These are phyloP conservation scores for Hycleus cichorii DNA, from an alignment of 1,140 invertebrate genomes.

Conservation along the genomic window DNA sequence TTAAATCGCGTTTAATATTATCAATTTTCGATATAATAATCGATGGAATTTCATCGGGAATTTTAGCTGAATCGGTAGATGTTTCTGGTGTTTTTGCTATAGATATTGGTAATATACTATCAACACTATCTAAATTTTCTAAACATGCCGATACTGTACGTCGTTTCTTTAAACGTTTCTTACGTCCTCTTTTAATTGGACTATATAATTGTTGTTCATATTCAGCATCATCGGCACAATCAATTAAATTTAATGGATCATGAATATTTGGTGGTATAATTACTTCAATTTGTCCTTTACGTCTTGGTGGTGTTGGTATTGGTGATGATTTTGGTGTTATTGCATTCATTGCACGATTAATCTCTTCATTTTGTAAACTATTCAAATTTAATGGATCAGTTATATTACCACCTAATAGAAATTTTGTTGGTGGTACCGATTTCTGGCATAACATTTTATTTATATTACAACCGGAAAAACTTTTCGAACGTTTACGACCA, in stretches of 20 bases:
- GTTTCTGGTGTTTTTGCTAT: constrained; percentile 38
- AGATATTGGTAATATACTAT: constrained; percentile 19
- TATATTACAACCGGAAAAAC: constrained; percentile 42
- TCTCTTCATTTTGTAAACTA: constrained; percentile 82
- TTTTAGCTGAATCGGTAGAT: constrained; percentile 35
- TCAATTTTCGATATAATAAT: constrained; percentile 16
- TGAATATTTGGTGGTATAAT: constrained; percentile 87
- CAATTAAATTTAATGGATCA: constrained; percentile 82
- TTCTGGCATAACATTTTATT: constrained; percentile 55
- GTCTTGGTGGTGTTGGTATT: constrained; percentile 74
- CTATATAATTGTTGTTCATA: constrained; percentile 66
- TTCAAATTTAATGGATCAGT: constrained; percentile 91
- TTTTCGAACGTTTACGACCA: constrained; percentile 47
- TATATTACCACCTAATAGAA: constrained; percentile 90
- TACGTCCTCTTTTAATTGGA: constrained; percentile 54
- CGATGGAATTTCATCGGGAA: constrained; percentile 25
- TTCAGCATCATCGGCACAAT: constrained; percentile 71
- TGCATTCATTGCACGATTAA: constrained; percentile 77
- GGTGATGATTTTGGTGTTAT: constrained; percentile 83
- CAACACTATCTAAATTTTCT: background rate
- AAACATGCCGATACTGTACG: constrained; percentile 46
- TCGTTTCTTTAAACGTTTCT: constrained; percentile 49
- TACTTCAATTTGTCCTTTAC: constrained; percentile 77
- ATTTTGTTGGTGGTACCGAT: constrained; percentile 81
- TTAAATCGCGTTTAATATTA: constrained; percentile 22